Evolutionary conservation across 2,797 vertebrate genomes (phyloP), one percentile per base, ranked within the genome.

Genomic region (Schizopygopsis malacanthus): DNA sequence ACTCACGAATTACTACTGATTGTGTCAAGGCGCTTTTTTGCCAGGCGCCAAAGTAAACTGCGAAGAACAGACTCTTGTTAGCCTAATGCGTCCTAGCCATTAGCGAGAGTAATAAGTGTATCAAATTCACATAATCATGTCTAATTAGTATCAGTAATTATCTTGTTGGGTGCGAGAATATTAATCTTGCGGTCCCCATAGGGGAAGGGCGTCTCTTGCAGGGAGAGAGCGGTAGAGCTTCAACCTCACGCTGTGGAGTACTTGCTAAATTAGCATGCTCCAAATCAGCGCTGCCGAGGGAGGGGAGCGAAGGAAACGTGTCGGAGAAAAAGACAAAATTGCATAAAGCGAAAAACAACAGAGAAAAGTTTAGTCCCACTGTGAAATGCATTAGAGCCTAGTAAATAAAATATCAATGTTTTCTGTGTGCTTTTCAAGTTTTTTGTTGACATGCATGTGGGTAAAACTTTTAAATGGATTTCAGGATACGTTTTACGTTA

Each of bases 71-170:
- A 94, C 93, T 95, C 95, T 96, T 95, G 95, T 96, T 96, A 96
- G 94, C 94, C 94, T 95, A 96, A 96, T 89, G 96, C 94, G 94
- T 95, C 95, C 95, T 96, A 92, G 95, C 96, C 93, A 95, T 97
- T 96, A 96, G 95, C 95, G 95, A 93, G 94, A 97, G 96, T 96
- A 97, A 94, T 97, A 97, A 97, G 96, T 96, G 93, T 96, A 98
- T 97, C 97, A 97, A 94, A 97, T 97, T 97, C 96, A 96, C 97
- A 96, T 97, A 97, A 98, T 98, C 97, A 98, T 96, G 96, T 97
- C 97, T 98, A 98, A 98, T 98, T 98, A 98, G 97, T 97, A 97
- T 97, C 97, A 97, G 97, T 98, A 98, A 98, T 98, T 97, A 97
- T 96, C 95, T 96, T 96, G 97, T 96, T 96, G 96, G 97, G 96